These are phyloP conservation scores for Chaenocephalus aceratus DNA, from an alignment of 2,113 vertebrate species.

Conservation along the genomic window DNA sequence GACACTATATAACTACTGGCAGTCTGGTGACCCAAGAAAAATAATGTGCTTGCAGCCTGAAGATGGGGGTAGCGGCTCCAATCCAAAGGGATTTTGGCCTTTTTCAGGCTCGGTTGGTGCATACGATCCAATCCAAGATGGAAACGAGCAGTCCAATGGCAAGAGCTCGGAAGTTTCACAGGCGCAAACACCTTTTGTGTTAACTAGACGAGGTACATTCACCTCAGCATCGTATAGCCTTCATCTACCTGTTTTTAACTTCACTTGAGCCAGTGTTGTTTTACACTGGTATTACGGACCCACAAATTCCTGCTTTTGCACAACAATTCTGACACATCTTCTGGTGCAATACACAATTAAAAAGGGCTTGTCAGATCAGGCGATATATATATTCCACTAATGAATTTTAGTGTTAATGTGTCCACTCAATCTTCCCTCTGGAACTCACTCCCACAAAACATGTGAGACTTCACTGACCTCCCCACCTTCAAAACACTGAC, in stretches of 20 bases:
- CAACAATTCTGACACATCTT: not conserved
- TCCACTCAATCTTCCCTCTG: not conserved
- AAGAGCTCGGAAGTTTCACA: slow-evolving; percentile 82
- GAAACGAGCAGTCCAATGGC: slow-evolving; percentile 88
- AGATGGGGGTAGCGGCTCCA: slow-evolving; percentile 94
- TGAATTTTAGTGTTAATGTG: not conserved
- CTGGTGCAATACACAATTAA: not conserved
- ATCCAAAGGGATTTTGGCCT: slow-evolving; percentile 92
- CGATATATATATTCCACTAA: not conserved
- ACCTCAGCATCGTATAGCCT: not conserved
- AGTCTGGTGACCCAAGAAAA: slow-evolving; percentile 74
- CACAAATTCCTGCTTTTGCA: slow-evolving; percentile 8
- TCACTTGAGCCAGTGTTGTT: not conserved
- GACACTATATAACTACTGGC: slow-evolving; percentile 55
- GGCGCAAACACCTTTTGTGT: slow-evolving; percentile 91
- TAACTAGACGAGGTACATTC: slow-evolving; percentile 91
- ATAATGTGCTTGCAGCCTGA: slow-evolving; percentile 88
- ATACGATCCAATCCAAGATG: slow-evolving; percentile 83
- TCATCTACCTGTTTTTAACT: not conserved
- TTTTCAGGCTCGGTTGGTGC: slow-evolving; percentile 87
- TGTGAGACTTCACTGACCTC: no score
- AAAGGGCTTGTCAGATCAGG: not conserved
- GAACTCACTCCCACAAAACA: no score
- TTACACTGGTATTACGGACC: not conserved
- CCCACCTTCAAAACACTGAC: no score